Conservation (phyloP, 2,797 vertebrate species). For the Thripadectes ignobilis region DNA sequence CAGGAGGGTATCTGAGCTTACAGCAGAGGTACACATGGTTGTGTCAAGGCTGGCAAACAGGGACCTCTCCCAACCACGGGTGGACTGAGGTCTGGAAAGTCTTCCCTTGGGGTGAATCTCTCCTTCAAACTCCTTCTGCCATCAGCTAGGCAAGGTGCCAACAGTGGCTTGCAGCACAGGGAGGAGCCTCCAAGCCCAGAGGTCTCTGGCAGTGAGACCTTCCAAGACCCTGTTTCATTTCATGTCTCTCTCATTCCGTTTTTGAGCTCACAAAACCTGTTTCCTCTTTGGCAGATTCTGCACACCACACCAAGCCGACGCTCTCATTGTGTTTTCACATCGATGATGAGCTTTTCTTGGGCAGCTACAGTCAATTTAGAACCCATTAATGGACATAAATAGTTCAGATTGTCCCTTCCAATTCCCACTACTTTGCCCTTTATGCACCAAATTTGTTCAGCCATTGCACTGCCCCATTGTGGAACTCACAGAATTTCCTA, state of each 20-base stretch:
- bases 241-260: not conserved
- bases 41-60: not conserved
- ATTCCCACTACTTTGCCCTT: constrained; percentile 45
- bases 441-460: not conserved
- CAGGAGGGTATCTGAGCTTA: not conserved
- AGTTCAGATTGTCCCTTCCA: constrained; percentile 34
- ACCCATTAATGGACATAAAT: constrained; percentile 30
- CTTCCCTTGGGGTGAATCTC: not conserved
- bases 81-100: not conserved
- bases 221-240: not conserved
- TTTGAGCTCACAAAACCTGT: not conserved
- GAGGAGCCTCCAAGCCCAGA: not conserved
- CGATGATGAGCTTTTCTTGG: not conserved
- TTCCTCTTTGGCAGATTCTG: not conserved
- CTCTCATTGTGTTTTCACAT: not conserved
- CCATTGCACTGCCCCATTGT: not conserved
- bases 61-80: not conserved
- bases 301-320: not conserved
- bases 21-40: accelerated
- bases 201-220: not conserved
- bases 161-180: not conserved
- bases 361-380: constrained; percentile 43
- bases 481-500: constrained; percentile 18
- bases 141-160: not conserved
- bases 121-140: no score